Conservation (phyloP, 2,888 invertebrate species). For the Endomychus coccineus region DNA sequence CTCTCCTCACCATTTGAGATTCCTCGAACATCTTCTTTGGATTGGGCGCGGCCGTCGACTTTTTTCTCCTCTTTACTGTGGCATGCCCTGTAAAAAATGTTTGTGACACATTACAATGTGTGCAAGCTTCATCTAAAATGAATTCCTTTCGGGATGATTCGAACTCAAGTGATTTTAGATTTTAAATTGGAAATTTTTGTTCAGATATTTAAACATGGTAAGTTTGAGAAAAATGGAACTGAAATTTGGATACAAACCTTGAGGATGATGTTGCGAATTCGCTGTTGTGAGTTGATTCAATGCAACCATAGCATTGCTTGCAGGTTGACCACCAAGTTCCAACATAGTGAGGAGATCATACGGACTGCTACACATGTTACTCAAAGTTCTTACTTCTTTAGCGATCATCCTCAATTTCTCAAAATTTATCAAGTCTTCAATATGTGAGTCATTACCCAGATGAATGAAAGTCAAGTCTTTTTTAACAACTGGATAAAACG, state of each 20-base stretch:
- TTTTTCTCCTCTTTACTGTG: conserved; percentile 83
- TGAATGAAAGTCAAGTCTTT: conserved; percentile 98
- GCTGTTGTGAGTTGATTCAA: conserved; percentile 80
- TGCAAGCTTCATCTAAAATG: too few species aligned
- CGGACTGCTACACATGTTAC: conserved; percentile 93
- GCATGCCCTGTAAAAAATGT: conserved; percentile 61
- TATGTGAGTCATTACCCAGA: conserved; percentile 88
- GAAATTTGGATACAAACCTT: conserved; percentile 40
- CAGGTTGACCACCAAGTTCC: conserved; percentile 78
- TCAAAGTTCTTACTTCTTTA: conserved; percentile 83
- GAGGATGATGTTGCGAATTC: conserved; percentile 49
- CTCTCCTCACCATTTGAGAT: conserved; percentile 95
- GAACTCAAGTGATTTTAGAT: too few species aligned
- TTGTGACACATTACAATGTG: too few species aligned
- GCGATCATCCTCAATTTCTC: conserved; percentile 98
- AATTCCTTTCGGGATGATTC: too few species aligned
- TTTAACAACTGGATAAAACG: conserved; percentile 85
- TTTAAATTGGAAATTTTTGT: too few species aligned
- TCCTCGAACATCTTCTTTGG: conserved; percentile 99
- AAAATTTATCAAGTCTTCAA: conserved; percentile 89
- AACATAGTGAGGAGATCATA: conserved; percentile 80
- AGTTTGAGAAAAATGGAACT: too few species aligned
- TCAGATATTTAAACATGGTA: too few species aligned
- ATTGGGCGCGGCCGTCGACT: conserved; percentile 84
- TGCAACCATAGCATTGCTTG: conserved; percentile 82